Evolutionary conservation across 2,888 invertebrate species (phyloP).

Genomic region (Scrobipalpa costella): DNA sequence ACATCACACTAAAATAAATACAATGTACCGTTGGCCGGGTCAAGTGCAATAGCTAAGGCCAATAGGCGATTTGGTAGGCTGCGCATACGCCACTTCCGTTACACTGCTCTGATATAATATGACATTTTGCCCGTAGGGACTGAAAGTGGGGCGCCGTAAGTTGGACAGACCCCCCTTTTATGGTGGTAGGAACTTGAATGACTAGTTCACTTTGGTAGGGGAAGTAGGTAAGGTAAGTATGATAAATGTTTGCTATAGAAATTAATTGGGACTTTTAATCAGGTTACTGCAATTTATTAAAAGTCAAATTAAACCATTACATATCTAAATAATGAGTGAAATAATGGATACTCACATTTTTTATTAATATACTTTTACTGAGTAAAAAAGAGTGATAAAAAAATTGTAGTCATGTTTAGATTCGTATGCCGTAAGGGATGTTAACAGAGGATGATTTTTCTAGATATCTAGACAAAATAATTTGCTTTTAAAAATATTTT

Average conservation of each 20-base stretch:
- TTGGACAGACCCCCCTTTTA: constrained; percentile 50
- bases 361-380: too few relatives aligned
- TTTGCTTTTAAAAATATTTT: too few relatives aligned
- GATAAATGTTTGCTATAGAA: background rate
- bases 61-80: constrained; percentile 50
- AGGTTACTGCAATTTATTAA: too few relatives aligned
- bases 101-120: constrained; percentile 75
- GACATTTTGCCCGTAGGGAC: constrained; percentile 77
- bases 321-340: too few relatives aligned
- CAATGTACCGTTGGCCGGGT: constrained; percentile 51
- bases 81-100: constrained; percentile 70
- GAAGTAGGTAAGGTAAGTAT: constrained; percentile 20
- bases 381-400: too few relatives aligned
- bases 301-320: too few relatives aligned
- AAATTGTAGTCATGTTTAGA: too few relatives aligned
- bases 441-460: too few relatives aligned
- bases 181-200: constrained; percentile 38
- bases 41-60: constrained; percentile 49
- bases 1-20: background rate
- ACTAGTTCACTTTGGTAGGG: constrained; percentile 40
- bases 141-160: constrained; percentile 49
- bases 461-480: too few relatives aligned
- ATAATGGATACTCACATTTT: too few relatives aligned
- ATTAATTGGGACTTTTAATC: too few relatives aligned
- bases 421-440: too few relatives aligned